Evolutionary conservation across 1,140 invertebrate genomes (phyloP).

Genomic region (Bombus superbus): DNA sequence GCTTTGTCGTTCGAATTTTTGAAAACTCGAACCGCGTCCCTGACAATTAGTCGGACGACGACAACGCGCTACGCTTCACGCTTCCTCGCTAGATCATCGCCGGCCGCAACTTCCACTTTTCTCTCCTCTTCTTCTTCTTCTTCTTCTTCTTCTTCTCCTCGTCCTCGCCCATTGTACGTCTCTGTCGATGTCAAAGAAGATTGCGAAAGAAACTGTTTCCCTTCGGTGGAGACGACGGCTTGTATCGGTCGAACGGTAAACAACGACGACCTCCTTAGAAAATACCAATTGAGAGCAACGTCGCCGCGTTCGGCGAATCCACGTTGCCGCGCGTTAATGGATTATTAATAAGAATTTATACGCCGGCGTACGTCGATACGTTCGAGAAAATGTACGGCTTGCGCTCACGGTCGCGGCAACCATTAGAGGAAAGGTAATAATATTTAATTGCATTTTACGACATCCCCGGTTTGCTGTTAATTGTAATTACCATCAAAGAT

Average conservation of each 20-base stretch:
- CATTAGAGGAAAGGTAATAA: slow-evolving; percentile 78
- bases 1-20: not conserved
- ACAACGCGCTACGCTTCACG: slow-evolving; percentile 6
- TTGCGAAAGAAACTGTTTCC: not conserved
- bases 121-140: not conserved
- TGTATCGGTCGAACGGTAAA: not conserved
- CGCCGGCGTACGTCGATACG: not conserved
- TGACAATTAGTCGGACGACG: slow-evolving; percentile 46
- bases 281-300: not conserved
- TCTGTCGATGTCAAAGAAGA: not conserved
- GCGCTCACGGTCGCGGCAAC: slow-evolving; percentile 69
- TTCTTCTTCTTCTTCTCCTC: no score
- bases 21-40: not conserved
- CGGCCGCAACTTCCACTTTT: not conserved
- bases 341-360: slow-evolving; percentile 34
- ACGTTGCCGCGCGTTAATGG: slow-evolving; percentile 5
- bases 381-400: slow-evolving; percentile 33
- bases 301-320: not conserved
- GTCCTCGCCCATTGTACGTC: not conserved
- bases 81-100: slow-evolving; percentile 1
- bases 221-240: not conserved
- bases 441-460: slow-evolving; percentile 83
- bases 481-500: slow-evolving; percentile 80
- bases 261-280: not conserved
- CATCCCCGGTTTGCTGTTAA: slow-evolving; percentile 79